Percentiles rank a stretch among this genome's conserved stretches.
Evolutionary conservation across 2,113 vertebrate species (phyloP).

Genomic region (Jaculus jaculus): DNA sequence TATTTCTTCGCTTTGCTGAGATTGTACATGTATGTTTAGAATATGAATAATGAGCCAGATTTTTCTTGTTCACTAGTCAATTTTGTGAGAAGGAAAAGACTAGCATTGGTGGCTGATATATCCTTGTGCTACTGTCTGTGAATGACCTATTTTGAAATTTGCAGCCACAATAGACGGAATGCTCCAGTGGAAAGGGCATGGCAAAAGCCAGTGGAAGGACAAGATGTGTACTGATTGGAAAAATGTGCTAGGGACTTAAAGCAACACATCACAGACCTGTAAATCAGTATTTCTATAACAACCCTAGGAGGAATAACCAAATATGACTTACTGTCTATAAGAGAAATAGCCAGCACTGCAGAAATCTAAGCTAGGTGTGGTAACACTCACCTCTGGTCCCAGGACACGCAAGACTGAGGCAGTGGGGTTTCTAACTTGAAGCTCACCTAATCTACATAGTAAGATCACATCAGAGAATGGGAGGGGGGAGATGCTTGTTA

Average conservation of each 20-base stretch:
- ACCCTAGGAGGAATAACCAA: not conserved
- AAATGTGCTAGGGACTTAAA: not conserved
- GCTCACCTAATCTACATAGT: too few relatives aligned
- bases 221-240: not conserved
- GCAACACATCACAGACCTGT: not conserved
- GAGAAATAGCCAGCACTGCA: not conserved
- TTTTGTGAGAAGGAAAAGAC: not conserved
- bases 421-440: not conserved
- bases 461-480: not conserved
- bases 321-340: not conserved
- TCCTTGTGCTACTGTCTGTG: not conserved
- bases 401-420: not conserved
- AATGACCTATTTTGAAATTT: conserved; percentile 32
- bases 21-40: not conserved
- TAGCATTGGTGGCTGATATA: not conserved
- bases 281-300: not conserved
- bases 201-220: not conserved
- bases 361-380: not conserved
- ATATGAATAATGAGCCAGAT: not conserved
- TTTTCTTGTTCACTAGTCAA: not conserved
- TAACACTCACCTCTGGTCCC: too few relatives aligned
- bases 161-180: not conserved
- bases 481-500: not conserved
- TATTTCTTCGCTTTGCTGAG: not conserved
- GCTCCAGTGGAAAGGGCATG: not conserved